Evolutionary conservation across 2,888 invertebrate species (phyloP).

Genomic region (Prosopocoilus inquinatus): DNA sequence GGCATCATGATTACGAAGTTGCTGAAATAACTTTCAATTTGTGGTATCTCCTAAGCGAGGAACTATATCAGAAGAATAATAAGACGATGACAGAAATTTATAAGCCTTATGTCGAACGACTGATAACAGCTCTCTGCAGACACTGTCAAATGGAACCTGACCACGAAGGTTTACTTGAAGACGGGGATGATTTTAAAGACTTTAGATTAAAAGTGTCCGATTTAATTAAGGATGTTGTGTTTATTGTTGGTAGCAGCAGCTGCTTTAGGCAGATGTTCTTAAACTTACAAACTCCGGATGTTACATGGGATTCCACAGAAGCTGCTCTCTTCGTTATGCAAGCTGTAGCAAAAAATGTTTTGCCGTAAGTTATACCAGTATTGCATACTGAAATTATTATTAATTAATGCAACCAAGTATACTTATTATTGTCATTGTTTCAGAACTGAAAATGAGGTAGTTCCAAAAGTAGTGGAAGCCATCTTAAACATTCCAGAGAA

Average conservation of each 20-base stretch:
- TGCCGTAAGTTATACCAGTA: constrained; percentile 88
- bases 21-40: constrained; percentile 91
- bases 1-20: constrained; percentile 97
- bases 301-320: constrained; percentile 91
- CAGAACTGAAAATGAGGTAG: constrained; percentile 87
- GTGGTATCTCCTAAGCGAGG: constrained; percentile 95
- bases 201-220: constrained; percentile 87
- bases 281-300: constrained; percentile 67
- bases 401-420: not conserved
- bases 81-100: constrained; percentile 79
- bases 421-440: constrained; percentile 26
- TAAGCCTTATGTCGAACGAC: constrained; percentile 84
- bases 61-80: constrained; percentile 84
- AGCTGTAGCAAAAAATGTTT: constrained; percentile 89
- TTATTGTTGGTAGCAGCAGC: constrained; percentile 89
- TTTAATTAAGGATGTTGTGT: constrained; percentile 93
- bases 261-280: constrained; percentile 91
- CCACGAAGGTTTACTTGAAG: constrained; percentile 80
- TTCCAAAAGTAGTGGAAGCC: constrained; percentile 90
- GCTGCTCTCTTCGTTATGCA: constrained; percentile 95
- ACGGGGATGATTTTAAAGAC: constrained; percentile 80
- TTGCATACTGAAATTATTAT: not conserved
- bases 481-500: constrained; percentile 79
- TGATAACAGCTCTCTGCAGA: constrained; percentile 82
- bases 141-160: constrained; percentile 98